Conservation (phyloP, 1,140 invertebrate species). For the Philaenus spumarius region DNA sequence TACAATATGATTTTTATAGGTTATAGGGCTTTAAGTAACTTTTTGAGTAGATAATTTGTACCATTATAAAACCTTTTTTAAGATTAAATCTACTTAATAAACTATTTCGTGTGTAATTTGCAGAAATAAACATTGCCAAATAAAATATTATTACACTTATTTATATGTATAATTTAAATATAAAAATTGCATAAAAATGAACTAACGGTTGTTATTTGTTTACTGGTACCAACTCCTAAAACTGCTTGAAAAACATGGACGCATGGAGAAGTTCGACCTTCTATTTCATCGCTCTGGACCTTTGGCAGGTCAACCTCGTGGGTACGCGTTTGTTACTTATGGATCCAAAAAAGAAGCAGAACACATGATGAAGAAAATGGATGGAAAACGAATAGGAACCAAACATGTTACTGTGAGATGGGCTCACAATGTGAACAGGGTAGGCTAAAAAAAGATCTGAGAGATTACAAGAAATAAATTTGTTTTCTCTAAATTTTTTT, state of each 20-base stretch:
- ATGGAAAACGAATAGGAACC: slow-evolving; percentile 65
- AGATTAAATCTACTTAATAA: too few relatives aligned
- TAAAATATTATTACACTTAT: too few relatives aligned
- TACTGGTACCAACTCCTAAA: slow-evolving; percentile 90
- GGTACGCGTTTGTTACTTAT: slow-evolving; percentile 92
- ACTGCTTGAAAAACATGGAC: slow-evolving; percentile 87
- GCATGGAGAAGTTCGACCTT: slow-evolving; percentile 89
- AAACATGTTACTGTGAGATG: slow-evolving; percentile 73
- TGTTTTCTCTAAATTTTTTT: too few relatives aligned
- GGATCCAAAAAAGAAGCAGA: slow-evolving; percentile 56
- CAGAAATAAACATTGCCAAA: too few relatives aligned
- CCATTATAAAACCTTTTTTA: too few relatives aligned
- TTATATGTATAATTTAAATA: slow-evolving; percentile 9
- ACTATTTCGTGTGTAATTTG: too few relatives aligned
- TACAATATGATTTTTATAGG: too few relatives aligned
- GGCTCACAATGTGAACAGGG: slow-evolving; percentile 67
- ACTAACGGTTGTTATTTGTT: slow-evolving; percentile 38
- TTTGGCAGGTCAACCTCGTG: slow-evolving; percentile 76
- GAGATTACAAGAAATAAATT: too few relatives aligned
- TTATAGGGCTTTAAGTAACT: too few relatives aligned
- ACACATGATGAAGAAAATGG: slow-evolving; percentile 57
- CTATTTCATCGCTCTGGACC: slow-evolving; percentile 86
- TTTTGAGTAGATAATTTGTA: too few relatives aligned
- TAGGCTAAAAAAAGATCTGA: too few relatives aligned
- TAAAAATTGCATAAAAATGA: neutral